Percentiles rank a stretch among this genome's conserved stretches.
phyloP scores from a whole-genome alignment of 53 echinoderm and acorn worm species.

The Mesocentrotus franciscanus region DNA sequence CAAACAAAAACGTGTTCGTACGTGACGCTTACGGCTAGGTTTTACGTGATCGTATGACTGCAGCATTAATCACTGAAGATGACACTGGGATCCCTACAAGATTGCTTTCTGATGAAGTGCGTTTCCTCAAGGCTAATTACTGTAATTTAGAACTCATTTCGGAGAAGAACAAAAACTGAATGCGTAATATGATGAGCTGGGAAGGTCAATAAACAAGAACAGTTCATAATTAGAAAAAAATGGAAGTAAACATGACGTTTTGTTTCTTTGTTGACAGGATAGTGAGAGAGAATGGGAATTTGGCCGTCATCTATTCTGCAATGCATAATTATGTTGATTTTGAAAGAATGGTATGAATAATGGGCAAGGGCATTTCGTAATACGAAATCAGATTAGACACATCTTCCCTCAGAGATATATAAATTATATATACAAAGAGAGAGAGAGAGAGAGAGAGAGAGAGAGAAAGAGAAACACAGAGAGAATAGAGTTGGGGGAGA shows the following conservation, averaged over 20 bases:
- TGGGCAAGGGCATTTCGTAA: not conserved
- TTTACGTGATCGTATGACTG: too few species aligned
- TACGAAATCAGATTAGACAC: not conserved
- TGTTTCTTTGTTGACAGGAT: not conserved
- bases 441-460: not conserved
- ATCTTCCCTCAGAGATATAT: not conserved
- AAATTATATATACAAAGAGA: not conserved
- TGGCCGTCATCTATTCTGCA: not conserved
- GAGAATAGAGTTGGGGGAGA: too few species aligned
- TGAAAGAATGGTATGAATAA: not conserved
- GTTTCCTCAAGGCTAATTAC: conserved; percentile 25
- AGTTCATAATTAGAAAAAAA: not conserved
- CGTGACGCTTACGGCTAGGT: too few species aligned
- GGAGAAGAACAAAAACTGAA: not conserved
- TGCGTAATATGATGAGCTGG: not conserved
- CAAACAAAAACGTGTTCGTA: too few species aligned
- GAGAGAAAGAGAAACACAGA: not conserved
- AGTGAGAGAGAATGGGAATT: not conserved
- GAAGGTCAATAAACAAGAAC: not conserved
- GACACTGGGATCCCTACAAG: not conserved
- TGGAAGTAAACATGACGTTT: not conserved
- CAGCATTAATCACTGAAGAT: not conserved
- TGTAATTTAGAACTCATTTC: conserved; percentile 9
- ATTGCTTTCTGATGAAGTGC: not conserved
- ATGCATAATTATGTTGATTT: not conserved